Evolutionary conservation across 2,888 invertebrate genomes (phyloP).

Genomic region (Tenthredo distinguenda): DNA sequence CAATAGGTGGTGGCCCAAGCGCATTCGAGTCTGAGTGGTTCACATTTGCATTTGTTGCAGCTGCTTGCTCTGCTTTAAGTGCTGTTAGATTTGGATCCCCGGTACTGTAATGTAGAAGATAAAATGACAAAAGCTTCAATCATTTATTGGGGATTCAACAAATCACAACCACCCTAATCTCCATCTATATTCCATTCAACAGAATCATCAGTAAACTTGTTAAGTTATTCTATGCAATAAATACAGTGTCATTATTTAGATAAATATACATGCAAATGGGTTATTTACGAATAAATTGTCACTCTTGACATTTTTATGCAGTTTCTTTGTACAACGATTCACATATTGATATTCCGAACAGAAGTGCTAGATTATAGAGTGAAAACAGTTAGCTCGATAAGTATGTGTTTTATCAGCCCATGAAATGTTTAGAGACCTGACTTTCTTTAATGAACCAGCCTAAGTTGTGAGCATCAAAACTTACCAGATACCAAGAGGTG

Average conservation of each 20-base stretch:
- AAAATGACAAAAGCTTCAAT: neutral
- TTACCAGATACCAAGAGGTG: slow-evolving; percentile 88
- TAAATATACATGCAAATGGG: neutral
- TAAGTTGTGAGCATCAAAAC: slow-evolving; percentile 55
- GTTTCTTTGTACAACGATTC: neutral
- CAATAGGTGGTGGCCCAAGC: slow-evolving; percentile 74
- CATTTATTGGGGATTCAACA: neutral
- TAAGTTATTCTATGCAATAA: neutral
- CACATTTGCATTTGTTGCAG: slow-evolving; percentile 71
- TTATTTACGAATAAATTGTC: slow-evolving; percentile 7
- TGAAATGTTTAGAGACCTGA: neutral
- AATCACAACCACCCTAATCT: too few species aligned
- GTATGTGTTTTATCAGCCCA: neutral
- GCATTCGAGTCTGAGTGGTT: slow-evolving; percentile 67
- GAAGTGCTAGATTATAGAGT: neutral
- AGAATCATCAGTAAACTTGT: neutral
- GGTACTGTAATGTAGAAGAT: slow-evolving; percentile 74
- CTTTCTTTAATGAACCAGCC: neutral
- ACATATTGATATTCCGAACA: neutral
- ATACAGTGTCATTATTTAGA: neutral
- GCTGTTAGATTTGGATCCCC: slow-evolving; percentile 84
- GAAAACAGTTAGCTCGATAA: neutral
- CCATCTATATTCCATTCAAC: neutral
- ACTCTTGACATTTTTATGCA: neutral
- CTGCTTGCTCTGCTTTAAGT: slow-evolving; percentile 79